These are phyloP conservation scores for Eristalis intricaria DNA, from an alignment of 2,888 invertebrate species.

Conservation along the genomic window DNA sequence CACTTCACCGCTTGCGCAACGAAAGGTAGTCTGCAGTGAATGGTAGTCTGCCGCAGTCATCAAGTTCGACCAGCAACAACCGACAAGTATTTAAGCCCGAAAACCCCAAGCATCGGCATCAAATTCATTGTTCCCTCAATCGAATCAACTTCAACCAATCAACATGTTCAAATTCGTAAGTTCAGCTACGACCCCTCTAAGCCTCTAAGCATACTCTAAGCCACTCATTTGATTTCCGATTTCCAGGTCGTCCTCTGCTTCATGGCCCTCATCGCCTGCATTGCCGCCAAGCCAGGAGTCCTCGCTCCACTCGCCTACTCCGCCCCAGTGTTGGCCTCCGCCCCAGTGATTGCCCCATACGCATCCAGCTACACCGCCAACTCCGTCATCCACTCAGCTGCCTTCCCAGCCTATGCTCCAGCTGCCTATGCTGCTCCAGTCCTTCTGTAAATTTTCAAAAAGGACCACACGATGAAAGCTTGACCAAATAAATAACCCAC, in stretches of 20 bases:
- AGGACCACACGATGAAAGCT: no score
- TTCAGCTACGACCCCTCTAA: background rate
- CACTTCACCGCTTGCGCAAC: background rate
- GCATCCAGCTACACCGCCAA: conserved; percentile 59
- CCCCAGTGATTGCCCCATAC: conserved; percentile 55
- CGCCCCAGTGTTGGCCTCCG: conserved; percentile 48
- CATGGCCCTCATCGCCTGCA: conserved; percentile 55
- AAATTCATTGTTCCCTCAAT: conserved; percentile 25
- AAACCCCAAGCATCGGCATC: background rate
- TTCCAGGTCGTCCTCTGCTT: conserved; percentile 48
- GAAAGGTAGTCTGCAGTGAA: no score
- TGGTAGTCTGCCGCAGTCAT: no score
- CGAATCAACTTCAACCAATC: conserved; percentile 27
- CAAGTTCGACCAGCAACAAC: background rate
- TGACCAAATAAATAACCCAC: no score
- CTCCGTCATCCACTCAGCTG: conserved; percentile 52
- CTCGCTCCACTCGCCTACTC: conserved; percentile 53
- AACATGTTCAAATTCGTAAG: conserved; percentile 60
- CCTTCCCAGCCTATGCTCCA: conserved; percentile 51
- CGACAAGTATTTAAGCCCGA: conserved; percentile 15
- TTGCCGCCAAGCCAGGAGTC: conserved; percentile 57
- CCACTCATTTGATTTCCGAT: background rate
- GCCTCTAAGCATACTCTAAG: no score
- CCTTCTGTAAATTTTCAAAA: background rate
- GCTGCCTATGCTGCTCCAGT: conserved; percentile 43